Evolutionary conservation across 2,113 vertebrate genomes (phyloP).

Genomic region (Leptocoma aspasia): DNA sequence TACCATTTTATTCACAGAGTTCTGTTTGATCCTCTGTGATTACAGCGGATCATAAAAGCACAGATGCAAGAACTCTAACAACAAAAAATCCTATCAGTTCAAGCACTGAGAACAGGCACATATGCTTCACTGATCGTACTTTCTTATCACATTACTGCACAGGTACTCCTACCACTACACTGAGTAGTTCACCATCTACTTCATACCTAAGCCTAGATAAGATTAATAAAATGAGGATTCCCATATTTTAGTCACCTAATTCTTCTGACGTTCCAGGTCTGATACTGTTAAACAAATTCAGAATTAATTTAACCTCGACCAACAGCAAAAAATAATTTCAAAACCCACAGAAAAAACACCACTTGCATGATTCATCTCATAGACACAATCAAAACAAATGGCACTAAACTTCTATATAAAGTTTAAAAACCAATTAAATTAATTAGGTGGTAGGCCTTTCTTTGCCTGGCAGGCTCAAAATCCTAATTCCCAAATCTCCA

Average conservation of each 20-base stretch:
- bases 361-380: not conserved
- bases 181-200: not conserved
- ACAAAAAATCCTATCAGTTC: not conserved
- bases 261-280: not conserved
- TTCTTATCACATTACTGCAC: not conserved
- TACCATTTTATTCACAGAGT: not conserved
- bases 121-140: not conserved
- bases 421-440: not conserved
- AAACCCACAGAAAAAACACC: rapidly evolving
- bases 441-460: not conserved
- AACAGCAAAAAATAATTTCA: not conserved
- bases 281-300: not conserved
- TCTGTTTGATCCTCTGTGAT: not conserved
- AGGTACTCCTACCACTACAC: not conserved
- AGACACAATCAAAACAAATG: not conserved
- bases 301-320: not conserved
- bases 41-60: not conserved
- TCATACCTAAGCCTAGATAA: not conserved
- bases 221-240: not conserved
- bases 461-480: not conserved
- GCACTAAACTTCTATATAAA: not conserved
- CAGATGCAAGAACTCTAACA: not conserved
- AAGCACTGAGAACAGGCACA: not conserved
- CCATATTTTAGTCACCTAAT: not conserved
- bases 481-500: not conserved